Conservation (phyloP, 2,888 invertebrate genomes). For the Zygogramma bicolorata region DNA sequence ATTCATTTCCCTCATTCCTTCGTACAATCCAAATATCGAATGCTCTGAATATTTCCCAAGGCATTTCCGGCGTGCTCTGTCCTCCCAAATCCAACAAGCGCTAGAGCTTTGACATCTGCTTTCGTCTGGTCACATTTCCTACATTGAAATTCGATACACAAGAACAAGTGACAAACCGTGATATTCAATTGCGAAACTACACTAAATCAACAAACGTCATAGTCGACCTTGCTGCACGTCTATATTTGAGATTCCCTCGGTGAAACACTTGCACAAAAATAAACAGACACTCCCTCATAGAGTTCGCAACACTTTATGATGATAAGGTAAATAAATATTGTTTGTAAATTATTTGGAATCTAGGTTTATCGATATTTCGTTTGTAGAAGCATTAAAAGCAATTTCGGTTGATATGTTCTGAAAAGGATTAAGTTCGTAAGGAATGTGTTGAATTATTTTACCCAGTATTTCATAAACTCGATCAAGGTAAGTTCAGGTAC, state of each 20-base stretch:
- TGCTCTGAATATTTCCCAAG: too few species aligned
- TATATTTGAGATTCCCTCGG: not conserved
- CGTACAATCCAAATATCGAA: too few species aligned
- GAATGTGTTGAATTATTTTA: too few species aligned
- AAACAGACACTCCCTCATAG: not conserved
- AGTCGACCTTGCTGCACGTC: not conserved
- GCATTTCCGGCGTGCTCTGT: too few species aligned
- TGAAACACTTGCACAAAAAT: slow-evolving; percentile 10
- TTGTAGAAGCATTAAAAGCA: not conserved
- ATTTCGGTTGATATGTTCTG: too few species aligned
- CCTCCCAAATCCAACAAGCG: not conserved
- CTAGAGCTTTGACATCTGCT: not conserved
- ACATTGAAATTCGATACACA: not conserved
- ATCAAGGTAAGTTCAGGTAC: too few species aligned
- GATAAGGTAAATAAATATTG: slow-evolving; percentile 8
- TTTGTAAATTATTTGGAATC: not conserved
- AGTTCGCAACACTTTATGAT: not conserved
- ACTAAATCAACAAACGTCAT: slow-evolving; percentile 1
- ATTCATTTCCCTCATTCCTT: too few species aligned
- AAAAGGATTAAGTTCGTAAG: too few species aligned
- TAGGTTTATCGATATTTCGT: not conserved
- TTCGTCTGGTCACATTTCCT: not conserved
- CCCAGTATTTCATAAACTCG: too few species aligned
- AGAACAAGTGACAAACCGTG: not conserved
- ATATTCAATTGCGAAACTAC: not conserved